A percentile compares a stretch with the other conserved stretches of the same genome.
phyloP scores from a whole-genome alignment of 2,888 invertebrate species.

The Mamestra brassicae region DNA sequence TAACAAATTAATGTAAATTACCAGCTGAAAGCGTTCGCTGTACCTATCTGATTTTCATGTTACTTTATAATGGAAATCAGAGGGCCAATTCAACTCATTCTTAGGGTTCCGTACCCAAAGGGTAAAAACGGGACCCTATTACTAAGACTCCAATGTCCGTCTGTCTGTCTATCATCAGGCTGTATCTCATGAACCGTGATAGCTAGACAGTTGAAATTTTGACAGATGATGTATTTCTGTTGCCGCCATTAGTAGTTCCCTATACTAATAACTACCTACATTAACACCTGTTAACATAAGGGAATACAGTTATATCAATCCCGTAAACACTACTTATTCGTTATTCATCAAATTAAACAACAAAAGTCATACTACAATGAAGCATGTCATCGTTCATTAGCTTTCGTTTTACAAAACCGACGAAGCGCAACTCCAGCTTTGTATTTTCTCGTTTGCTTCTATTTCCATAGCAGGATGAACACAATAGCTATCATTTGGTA shows the following conservation, averaged over 20 bases:
- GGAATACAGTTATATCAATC: not conserved
- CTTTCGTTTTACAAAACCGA: slow-evolving; percentile 37
- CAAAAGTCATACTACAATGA: not conserved
- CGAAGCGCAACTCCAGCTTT: slow-evolving; percentile 21
- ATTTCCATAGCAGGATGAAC: slow-evolving; percentile 29
- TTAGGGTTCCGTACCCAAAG: too few species aligned
- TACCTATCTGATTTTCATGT: not conserved
- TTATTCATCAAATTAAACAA: not conserved
- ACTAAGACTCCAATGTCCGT: too few species aligned
- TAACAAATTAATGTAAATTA: not conserved
- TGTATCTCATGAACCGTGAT: too few species aligned
- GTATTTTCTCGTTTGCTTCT: slow-evolving; percentile 22
- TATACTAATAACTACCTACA: not conserved
- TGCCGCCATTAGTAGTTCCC: not conserved
- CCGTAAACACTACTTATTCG: not conserved
- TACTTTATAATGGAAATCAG: not conserved
- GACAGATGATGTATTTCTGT: too few species aligned
- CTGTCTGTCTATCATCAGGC: too few species aligned
- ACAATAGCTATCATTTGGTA: slow-evolving; percentile 51
- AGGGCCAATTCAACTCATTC: too few species aligned
- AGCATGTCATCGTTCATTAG: slow-evolving; percentile 38
- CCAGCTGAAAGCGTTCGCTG: too few species aligned
- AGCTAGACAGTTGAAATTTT: too few species aligned
- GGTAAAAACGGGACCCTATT: too few species aligned
- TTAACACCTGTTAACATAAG: not conserved